A percentile compares a stretch with the other conserved stretches of the same genome.
These are phyloP conservation scores for Ashinkailepas kermadecensis DNA, from an alignment of 2,888 invertebrate genomes.

Conservation along the genomic window DNA sequence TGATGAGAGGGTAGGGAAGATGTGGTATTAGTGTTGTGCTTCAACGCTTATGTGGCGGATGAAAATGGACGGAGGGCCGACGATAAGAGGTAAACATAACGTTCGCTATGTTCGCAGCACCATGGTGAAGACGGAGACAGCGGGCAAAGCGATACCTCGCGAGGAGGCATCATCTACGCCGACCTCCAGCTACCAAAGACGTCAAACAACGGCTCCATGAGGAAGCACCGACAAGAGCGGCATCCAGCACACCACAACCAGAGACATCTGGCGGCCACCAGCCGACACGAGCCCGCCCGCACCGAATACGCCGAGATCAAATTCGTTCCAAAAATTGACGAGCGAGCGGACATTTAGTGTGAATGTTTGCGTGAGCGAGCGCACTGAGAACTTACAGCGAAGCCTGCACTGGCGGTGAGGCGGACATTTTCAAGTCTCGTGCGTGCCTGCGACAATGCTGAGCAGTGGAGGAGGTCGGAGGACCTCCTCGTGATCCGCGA, in stretches of 20 bases:
- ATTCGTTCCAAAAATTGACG: conserved; percentile 12
- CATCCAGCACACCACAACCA: background rate
- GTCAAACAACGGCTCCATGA: conserved; percentile 40
- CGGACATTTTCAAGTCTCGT: too few relatives aligned
- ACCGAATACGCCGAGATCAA: conserved; percentile 22
- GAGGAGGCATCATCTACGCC: conserved; percentile 39
- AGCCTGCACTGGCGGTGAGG: too few relatives aligned
- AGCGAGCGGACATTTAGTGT: conserved; percentile 7
- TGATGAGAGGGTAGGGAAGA: too few relatives aligned
- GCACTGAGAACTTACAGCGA: too few relatives aligned
- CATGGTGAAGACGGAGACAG: conserved; percentile 16
- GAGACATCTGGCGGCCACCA: background rate
- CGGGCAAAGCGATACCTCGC: conserved; percentile 23
- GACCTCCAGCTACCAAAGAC: conserved; percentile 41
- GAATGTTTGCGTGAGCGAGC: too few relatives aligned
- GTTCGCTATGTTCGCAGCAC: background rate
- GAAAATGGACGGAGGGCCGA: too few relatives aligned
- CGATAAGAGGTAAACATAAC: background rate
- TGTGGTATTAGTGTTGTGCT: too few relatives aligned
- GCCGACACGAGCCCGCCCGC: background rate
- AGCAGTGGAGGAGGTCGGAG: too few relatives aligned
- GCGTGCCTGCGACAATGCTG: too few relatives aligned
- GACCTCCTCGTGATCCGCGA: too few relatives aligned
- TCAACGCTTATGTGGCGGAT: too few relatives aligned
- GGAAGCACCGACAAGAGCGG: conserved; percentile 18